Evolutionary conservation across 2,113 vertebrate species (phyloP), one percentile per base, ranked within the genome.

Genomic region (Eidolon helvum): DNA sequence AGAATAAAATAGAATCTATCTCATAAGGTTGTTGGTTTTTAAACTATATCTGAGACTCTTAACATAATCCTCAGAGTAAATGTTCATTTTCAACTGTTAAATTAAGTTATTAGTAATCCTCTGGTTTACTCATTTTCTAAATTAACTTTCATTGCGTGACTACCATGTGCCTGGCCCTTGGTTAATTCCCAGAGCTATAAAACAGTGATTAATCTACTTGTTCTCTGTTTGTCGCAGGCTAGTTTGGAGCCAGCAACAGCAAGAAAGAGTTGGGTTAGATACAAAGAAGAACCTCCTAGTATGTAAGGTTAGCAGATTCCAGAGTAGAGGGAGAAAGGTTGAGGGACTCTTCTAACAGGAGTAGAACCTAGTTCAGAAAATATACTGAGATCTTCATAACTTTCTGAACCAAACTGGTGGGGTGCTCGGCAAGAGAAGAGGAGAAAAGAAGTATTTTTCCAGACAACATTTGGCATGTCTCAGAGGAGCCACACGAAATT

Each of bases 381-480:
- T 4, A 45, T 11, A 1, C 1, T 14, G 43, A 75, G 53, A 59
- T 1, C 15, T 5, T 43, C 8, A 2, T 26, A 33, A 26, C 50
- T 38, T 75, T 65, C 74, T 57, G 72, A 90, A 38, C 4, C 75
- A 45, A 28, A 7, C n/a, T 4, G 22, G 35, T 2, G 0, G 33
- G 45, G 12, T 33, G 33, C 10, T n/a, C 4, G 57, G 33, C 43
- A 83, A 33, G 18, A 84, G 82, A 91, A 59, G 50, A 61, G 72
- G 35, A 43, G 55, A 57, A 68, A 79, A 93, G 68, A 40, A 79
- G 74, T 96, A 59, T 74, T 97, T 97, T 95, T 96, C 89, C 83
- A 78, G 82, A 61, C 66, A 85, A 30, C 2, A 71, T 50, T 72
- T 93, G 50, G 43, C 78, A 40, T 45, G 28, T 87, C 82, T 94